Conservation (phyloP, 2,797 vertebrate genomes). For the Gila robusta region DNA sequence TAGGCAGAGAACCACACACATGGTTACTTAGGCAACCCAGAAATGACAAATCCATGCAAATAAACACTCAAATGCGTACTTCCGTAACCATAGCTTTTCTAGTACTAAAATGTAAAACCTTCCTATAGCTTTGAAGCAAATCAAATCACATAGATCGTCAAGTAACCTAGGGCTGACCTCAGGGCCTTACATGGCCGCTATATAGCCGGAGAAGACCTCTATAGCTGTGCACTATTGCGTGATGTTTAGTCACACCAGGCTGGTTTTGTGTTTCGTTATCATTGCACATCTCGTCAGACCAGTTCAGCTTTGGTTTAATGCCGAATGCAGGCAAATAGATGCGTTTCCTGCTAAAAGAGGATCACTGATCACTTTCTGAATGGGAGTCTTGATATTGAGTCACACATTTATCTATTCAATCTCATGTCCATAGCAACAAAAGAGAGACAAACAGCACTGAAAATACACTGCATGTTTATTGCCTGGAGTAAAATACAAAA, state of each 20-base stretch:
- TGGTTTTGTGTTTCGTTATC: constrained; percentile 31
- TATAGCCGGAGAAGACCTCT: not conserved
- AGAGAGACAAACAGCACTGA: constrained; percentile 7
- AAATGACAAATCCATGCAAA: constrained; percentile 19
- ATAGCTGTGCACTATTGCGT: not conserved
- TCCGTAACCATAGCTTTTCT: not conserved
- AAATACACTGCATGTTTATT: constrained; percentile 71
- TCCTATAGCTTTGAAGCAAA: not conserved
- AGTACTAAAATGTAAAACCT: not conserved
- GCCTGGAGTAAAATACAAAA: constrained; percentile 68
- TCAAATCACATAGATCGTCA: not conserved
- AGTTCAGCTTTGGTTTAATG: constrained; percentile 15
- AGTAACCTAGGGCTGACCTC: not conserved
- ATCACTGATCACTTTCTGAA: not conserved
- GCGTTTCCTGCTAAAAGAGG: not conserved
- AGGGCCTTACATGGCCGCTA: not conserved
- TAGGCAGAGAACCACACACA: not conserved
- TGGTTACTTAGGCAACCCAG: not conserved
- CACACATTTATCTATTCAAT: constrained; percentile 23
- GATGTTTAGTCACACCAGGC: not conserved
- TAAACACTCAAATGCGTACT: not conserved
- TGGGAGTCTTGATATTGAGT: not conserved
- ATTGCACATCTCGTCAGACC: constrained; percentile 21
- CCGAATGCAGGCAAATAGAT: not conserved
- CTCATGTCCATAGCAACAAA: constrained; percentile 12